A percentile compares a stretch with the other conserved stretches of the same genome.
These are phyloP conservation scores for Hypomesus transpacificus DNA, from an alignment of 2,113 vertebrate genomes.

Conservation along the genomic window DNA sequence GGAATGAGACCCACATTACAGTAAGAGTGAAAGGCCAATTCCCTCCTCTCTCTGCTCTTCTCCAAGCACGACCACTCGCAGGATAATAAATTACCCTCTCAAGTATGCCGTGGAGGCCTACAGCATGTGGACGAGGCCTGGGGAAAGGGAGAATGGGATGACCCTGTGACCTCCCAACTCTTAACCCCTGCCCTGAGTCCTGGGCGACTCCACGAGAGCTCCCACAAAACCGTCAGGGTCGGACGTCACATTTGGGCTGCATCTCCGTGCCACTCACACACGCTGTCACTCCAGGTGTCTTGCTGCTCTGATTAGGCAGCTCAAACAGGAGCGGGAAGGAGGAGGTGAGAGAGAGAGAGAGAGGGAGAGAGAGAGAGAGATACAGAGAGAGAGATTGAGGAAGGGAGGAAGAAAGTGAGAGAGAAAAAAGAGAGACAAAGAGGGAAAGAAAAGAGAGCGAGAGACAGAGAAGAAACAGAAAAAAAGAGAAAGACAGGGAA, in stretches of 20 bases:
- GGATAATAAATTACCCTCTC: slow-evolving; percentile 74
- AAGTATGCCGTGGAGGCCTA: slow-evolving; percentile 70
- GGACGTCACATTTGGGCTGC: slow-evolving; percentile 49
- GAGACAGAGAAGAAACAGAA: not conserved
- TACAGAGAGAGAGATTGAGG: not conserved
- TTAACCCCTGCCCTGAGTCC: slow-evolving; percentile 69
- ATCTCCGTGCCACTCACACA: slow-evolving; percentile 54
- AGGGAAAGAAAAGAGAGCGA: not conserved
- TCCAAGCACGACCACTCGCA: slow-evolving; percentile 44
- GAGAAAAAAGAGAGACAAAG: not conserved
- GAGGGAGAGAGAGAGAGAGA: not conserved
- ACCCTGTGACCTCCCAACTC: slow-evolving; percentile 71
- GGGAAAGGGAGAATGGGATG: slow-evolving; percentile 69
- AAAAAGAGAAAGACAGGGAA: not conserved
- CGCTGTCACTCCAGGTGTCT: slow-evolving; percentile 48
- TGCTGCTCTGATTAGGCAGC: slow-evolving; percentile 50
- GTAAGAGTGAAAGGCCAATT: not conserved
- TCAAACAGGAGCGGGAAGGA: slow-evolving; percentile 44
- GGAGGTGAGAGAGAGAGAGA: not conserved
- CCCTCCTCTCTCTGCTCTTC: slow-evolving; percentile 36
- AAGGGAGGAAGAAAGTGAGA: not conserved
- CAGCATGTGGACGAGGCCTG: slow-evolving; percentile 59
- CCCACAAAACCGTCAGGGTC: slow-evolving; percentile 46
- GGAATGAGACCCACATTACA: too few relatives aligned
- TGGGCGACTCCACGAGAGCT: slow-evolving; percentile 60